Evolutionary conservation across 2,888 invertebrate species (phyloP), one percentile per base, ranked within the genome.

Genomic region (Allophyes oxyacanthae): DNA sequence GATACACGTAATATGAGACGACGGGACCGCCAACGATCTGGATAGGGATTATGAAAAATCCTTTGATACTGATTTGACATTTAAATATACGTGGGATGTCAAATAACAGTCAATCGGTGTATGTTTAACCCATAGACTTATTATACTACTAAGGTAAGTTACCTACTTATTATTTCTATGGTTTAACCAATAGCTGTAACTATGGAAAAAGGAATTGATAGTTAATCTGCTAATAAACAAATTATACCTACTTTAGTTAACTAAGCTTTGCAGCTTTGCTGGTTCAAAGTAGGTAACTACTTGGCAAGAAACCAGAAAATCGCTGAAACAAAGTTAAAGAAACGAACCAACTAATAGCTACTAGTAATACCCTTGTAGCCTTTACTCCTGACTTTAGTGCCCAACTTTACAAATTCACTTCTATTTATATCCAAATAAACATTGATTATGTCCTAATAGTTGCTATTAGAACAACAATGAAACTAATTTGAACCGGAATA

Each of bases 401-500:
- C 46, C 26, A 55, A 64, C 44, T 61, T 66, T 42, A 33, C 54
- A 54, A 52, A 53, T 52, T 52, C 32, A 55, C 38, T 55, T 4
- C 14, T 53, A 64, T 68, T 68, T 53, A 68, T 61, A 48, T 62
- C 0, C 49, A 52, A 57, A 64, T 67, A 63, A 64, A 64, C 44
- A 69, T 64, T 50, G 61, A 68, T 58, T 65, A 62, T 46, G 7
- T 38, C 52, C 28, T 65, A 68, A 65, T 54, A 62, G 62, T 51
- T 54, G 40, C 56, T 52, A 60, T 65, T 72, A 69, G 33, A 53
- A 41, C 36, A 52, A 69, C 54, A 58, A 54, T 70, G 57, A 73
- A 68, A 72, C 53, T 62, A 67, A 70, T 72, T 67, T 71, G 40
- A 48, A 58, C 63, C 61, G 50, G 46, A 67, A 59, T 70, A 61